Conservation (phyloP, 2,797 vertebrate species). For the Pangasius larnaudii region DNA sequence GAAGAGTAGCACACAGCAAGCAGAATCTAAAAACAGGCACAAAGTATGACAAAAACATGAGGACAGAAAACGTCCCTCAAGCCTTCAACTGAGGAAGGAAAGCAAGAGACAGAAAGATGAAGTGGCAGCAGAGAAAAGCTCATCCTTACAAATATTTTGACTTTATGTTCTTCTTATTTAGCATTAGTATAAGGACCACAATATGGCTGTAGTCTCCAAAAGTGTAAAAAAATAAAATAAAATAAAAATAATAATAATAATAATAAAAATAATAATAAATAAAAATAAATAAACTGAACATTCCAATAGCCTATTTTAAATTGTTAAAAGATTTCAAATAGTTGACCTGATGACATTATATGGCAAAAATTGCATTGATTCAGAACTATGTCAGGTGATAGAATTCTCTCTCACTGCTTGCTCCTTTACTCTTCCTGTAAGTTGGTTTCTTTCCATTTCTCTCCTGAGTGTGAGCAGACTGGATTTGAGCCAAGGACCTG, state of each 20-base stretch:
- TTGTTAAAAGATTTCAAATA: neutral
- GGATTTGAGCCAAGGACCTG: constrained; percentile 71
- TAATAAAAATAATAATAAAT: too few relatives aligned
- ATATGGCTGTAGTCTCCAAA: neutral
- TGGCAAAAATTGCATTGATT: neutral
- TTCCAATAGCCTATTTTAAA: neutral
- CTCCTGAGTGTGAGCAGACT: constrained; percentile 61
- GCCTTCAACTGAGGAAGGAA: constrained; percentile 1
- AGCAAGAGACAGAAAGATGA: constrained; percentile 3
- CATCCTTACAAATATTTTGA: neutral
- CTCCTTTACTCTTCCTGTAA: constrained; percentile 33
- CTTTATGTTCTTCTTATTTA: neutral
- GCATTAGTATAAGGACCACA: constrained; percentile 2
- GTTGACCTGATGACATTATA: neutral
- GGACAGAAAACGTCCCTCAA: constrained; percentile 3
- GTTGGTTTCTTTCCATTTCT: constrained; percentile 59
- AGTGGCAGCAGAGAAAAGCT: neutral
- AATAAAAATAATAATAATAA: neutral
- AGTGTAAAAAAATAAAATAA: neutral
- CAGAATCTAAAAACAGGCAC: constrained; percentile 17
- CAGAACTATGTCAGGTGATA: constrained; percentile 10
- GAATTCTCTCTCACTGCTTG: constrained; percentile 10
- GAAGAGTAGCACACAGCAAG: constrained; percentile 6
- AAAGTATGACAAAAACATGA: neutral
- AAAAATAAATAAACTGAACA: neutral